Evolutionary conservation across 2,888 invertebrate species (phyloP), one percentile per base, ranked within the genome.

Genomic region (Drosophila testacea): DNA sequence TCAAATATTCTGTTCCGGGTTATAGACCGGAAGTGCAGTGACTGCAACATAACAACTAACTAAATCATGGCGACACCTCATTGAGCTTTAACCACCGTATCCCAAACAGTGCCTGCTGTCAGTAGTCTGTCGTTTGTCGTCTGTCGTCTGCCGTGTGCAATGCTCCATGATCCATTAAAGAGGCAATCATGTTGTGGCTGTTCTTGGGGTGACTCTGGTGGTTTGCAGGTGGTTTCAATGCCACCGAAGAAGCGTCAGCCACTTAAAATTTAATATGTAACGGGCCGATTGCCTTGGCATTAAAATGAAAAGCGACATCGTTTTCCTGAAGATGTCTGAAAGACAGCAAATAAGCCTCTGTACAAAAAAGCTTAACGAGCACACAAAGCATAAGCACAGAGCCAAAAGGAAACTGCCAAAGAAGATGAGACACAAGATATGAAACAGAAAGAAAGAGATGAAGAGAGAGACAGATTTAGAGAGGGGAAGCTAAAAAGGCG

Each of bases 41-140:
- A 76, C 38, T 76, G 77, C 77, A 77, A 64, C 66, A 39, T 32
- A 61, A 60, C 67, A 77, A 66, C 50, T 65, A 77, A 73, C 81
- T 85, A 75, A 81, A 77, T 84, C 81, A 83, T 55, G 71, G 83
- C 77, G 52, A 81, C 83, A 83, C 79, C 81, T 83, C 83, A 85
- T 83, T 83, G 85, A 66, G 81, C 81, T 67, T 79, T 76, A 85
- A 85, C 75, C 83, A 79, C 78, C 79, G 72, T 83, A 68, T 72
- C 83, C 82, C 82, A 62, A 57, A 68, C 59, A 55, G 54, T 61
- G 59, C 32, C 50, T 69, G 34, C 56, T 36, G 22, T 28, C 13
- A 32, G 44, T 38, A 34, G 13, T 50, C 22, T 30, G n/a, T 22
- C 27, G 4, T 51, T n/a, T 50, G 39, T 9, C 32, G 32, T 9